Conservation (phyloP, 2,113 vertebrate genomes). For the Lathamus discolor region DNA sequence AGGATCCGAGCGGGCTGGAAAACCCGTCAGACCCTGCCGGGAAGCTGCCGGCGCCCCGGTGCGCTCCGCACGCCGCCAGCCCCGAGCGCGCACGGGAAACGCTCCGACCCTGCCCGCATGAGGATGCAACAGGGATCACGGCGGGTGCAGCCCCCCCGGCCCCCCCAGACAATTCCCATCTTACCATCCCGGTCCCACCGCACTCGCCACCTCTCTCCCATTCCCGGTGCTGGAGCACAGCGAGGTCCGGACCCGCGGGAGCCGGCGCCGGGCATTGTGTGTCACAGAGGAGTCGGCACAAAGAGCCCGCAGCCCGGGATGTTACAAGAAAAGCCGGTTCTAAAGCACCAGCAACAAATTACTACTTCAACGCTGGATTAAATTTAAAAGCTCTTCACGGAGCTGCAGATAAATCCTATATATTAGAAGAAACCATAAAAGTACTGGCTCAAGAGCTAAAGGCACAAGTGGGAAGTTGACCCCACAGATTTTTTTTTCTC, state of each 20-base stretch:
- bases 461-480: slow-evolving; percentile 79
- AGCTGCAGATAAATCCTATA: slow-evolving; percentile 74
- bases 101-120: background rate
- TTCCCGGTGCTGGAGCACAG: background rate
- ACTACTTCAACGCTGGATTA: slow-evolving; percentile 73
- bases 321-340: slow-evolving; percentile 66
- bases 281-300: slow-evolving; percentile 23
- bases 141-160: background rate
- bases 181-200: background rate
- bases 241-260: background rate
- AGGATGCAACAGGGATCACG: background rate
- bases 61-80: accelerated
- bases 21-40: background rate
- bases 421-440: slow-evolving; percentile 72
- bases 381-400: slow-evolving; percentile 76
- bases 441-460: slow-evolving; percentile 68
- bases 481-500: slow-evolving; percentile 62
- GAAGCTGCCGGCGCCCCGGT: background rate
- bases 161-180: background rate
- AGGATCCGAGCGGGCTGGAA: background rate
- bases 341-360: slow-evolving; percentile 71
- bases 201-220: background rate
- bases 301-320: slow-evolving; percentile 38
- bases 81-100: background rate
- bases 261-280: background rate